Percentiles rank a stretch among this genome's conserved stretches.
phyloP scores from a whole-genome alignment of 2,113 vertebrate species.

The Cinclus mexicanus region DNA sequence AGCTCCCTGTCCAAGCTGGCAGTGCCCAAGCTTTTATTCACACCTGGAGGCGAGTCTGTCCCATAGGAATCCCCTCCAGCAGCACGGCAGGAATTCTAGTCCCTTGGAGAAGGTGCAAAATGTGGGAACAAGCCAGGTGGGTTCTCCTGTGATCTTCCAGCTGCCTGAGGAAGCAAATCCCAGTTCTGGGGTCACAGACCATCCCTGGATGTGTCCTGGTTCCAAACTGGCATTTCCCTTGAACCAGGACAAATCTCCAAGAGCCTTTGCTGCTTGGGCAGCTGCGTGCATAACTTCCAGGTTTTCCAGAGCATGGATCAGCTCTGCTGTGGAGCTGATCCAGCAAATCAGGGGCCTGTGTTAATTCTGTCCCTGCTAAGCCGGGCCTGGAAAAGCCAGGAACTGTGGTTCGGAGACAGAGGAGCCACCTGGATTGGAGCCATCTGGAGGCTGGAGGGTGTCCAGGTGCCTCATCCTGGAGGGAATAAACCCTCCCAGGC shows the following conservation, averaged over 20 bases:
- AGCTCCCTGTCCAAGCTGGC: not conserved
- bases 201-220: not conserved
- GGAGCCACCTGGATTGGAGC: fast-evolving
- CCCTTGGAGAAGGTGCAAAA: not conserved
- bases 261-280: not conserved
- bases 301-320: not conserved
- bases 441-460: not conserved
- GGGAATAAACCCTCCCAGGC: not conserved
- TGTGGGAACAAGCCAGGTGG: not conserved
- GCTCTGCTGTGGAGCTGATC: not conserved
- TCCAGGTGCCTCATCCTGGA: not conserved
- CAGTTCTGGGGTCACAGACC: not conserved
- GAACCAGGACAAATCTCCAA: not conserved
- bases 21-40: not conserved
- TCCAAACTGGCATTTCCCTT: not conserved
- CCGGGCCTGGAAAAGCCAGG: not conserved
- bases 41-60: not conserved
- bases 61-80: not conserved
- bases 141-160: not conserved
- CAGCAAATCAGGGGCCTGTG: not conserved
- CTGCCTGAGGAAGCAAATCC: not conserved
- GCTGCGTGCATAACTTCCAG: not conserved
- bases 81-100: not conserved
- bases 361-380: not conserved
- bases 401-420: fast-evolving